A percentile compares a stretch with the other conserved stretches of the same genome.
Conservation (phyloP, 2,797 vertebrate genomes). For the Florisuga fusca region DNA sequence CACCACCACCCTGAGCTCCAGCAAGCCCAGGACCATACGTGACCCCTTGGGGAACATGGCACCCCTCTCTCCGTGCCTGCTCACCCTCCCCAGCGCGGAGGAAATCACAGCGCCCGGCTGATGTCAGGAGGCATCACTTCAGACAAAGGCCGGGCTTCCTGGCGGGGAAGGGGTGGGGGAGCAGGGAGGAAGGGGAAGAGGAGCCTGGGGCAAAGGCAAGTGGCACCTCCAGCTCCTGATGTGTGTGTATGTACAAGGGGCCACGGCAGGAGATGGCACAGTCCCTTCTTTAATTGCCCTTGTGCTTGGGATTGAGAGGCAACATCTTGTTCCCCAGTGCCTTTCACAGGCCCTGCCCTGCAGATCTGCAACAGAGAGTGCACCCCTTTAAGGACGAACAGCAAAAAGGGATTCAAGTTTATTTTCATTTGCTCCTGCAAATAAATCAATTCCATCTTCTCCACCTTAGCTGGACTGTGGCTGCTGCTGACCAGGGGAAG, state of each 20-base stretch:
- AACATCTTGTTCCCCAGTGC: background rate
- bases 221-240: background rate
- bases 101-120: conserved; percentile 38
- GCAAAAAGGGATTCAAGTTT: background rate
- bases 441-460: background rate
- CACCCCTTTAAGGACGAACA: background rate
- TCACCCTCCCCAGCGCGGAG: background rate
- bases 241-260: background rate
- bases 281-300: background rate
- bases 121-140: conserved; percentile 71
- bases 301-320: background rate
- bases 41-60: background rate
- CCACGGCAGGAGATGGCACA: background rate
- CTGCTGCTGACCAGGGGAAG: background rate
- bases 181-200: conserved; percentile 5
- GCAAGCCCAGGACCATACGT: background rate
- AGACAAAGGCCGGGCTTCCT: conserved; percentile 54
- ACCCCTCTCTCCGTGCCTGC: background rate
- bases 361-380: rapidly evolving
- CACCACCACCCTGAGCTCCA: rapidly evolving
- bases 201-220: conserved; percentile 47
- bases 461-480: background rate
- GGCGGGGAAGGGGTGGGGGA: conserved; percentile 14
- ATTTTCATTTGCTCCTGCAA: background rate
- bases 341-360: background rate